Conservation (phyloP, 1,140 invertebrate species). For the Saccostrea cuccullata region DNA sequence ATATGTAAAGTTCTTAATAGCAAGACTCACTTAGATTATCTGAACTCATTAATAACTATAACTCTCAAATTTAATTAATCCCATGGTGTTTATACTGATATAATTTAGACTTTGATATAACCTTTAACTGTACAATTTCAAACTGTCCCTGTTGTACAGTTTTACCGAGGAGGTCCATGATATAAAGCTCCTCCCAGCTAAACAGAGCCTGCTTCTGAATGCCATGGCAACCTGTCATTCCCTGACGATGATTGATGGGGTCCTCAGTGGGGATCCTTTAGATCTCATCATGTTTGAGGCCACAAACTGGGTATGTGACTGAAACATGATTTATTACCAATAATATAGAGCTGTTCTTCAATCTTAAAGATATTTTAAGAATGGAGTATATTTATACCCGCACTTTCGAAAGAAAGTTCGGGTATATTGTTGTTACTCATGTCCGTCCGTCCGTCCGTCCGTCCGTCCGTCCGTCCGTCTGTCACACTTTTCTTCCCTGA, state of each 20-base stretch:
- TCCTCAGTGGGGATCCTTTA: slow-evolving; percentile 93
- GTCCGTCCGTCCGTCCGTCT: too few species aligned
- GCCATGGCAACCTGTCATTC: slow-evolving; percentile 93
- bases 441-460: too few species aligned
- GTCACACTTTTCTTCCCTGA: too few species aligned
- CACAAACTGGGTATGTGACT: slow-evolving; percentile 79
- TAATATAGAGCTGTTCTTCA: too few species aligned
- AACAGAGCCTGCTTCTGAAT: slow-evolving; percentile 82
- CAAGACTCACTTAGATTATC: too few species aligned
- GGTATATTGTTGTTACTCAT: too few species aligned
- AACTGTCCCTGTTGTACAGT: slow-evolving; percentile 42
- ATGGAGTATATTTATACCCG: too few species aligned
- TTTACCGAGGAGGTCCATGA: slow-evolving; percentile 65
- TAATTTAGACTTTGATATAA: neutral
- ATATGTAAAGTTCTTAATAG: neutral
- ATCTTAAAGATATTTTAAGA: too few species aligned
- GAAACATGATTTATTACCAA: neutral
- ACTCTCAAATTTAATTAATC: neutral
- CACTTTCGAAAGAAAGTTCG: too few species aligned
- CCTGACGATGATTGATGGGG: slow-evolving; percentile 89
- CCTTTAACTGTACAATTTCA: neutral
- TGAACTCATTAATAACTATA: neutral
- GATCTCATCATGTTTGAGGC: slow-evolving; percentile 89
- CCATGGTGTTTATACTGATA: neutral
- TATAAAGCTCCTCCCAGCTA: neutral